phyloP scores from a whole-genome alignment of 2,113 vertebrate species.

The Chaetops frenatus region DNA sequence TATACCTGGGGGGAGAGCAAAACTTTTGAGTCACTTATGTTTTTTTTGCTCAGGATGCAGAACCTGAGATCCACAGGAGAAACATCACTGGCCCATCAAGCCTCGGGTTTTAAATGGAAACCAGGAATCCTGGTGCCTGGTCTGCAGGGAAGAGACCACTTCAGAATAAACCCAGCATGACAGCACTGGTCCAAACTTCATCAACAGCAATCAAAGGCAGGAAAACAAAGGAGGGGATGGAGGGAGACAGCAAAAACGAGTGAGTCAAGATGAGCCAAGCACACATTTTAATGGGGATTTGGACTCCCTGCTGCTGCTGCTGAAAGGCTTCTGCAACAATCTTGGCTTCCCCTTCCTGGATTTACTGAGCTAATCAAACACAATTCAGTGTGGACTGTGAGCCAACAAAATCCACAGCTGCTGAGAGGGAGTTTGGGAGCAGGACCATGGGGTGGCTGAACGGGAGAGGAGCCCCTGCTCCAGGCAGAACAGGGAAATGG shows the following conservation, averaged over 20 bases:
- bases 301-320: slow-evolving; percentile 4
- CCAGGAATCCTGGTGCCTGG: not conserved
- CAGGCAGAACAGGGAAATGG: not conserved
- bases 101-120: not conserved
- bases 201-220: not conserved
- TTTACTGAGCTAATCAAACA: slow-evolving; percentile 28
- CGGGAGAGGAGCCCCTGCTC: not conserved
- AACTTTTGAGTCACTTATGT: not conserved
- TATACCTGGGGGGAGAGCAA: too few species aligned
- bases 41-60: not conserved
- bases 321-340: slow-evolving; percentile 19
- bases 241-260: not conserved
- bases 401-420: not conserved
- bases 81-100: not conserved
- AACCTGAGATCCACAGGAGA: not conserved
- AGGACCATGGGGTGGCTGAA: not conserved
- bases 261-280: not conserved
- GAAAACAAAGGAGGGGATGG: not conserved
- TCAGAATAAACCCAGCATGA: not conserved
- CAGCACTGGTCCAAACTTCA: slow-evolving; percentile 8
- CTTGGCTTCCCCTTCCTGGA: slow-evolving; percentile 36
- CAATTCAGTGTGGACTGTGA: not conserved
- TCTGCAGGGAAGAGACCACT: not conserved
- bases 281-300: slow-evolving; percentile 46
- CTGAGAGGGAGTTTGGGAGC: not conserved